phyloP scores from a whole-genome alignment of 2,797 vertebrate genomes.

The Meriones psammophilus region DNA sequence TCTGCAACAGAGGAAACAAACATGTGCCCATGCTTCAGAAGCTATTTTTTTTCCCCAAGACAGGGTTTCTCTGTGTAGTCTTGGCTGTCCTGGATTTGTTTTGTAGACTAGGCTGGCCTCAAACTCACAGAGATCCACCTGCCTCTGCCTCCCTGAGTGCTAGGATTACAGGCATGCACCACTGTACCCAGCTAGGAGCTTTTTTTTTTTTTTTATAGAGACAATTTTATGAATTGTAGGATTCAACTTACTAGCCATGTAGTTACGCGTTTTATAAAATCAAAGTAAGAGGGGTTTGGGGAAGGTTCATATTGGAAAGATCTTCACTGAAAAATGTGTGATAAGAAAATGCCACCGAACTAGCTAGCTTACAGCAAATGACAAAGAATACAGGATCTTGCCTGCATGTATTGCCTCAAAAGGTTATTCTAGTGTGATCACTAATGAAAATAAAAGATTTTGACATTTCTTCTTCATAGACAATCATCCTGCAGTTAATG shows the following conservation, averaged over 20 bases:
- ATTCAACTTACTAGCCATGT: background rate
- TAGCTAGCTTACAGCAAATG: background rate
- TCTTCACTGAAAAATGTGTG: background rate
- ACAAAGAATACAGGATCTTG: background rate
- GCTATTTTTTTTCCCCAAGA: background rate
- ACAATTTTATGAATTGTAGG: conserved; percentile 19
- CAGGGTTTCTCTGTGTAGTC: too few relatives aligned
- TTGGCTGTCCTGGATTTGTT: too few relatives aligned
- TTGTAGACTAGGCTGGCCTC: too few relatives aligned
- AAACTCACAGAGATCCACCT: too few relatives aligned
- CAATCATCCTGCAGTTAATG: background rate
- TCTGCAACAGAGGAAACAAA: background rate
- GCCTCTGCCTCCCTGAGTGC: too few relatives aligned
- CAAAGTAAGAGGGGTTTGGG: background rate
- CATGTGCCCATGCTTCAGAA: background rate
- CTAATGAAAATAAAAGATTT: background rate
- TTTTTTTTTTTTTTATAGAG: background rate
- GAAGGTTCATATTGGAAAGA: background rate
- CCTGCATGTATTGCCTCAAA: background rate
- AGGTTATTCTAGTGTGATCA: background rate
- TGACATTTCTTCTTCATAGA: background rate
- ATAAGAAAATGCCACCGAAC: conserved; percentile 9
- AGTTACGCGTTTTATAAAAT: background rate
- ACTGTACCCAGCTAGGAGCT: background rate
- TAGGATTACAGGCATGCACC: too few relatives aligned